These are phyloP conservation scores for Calameuta idolon DNA, from an alignment of 2,888 invertebrate genomes.

Conservation along the genomic window DNA sequence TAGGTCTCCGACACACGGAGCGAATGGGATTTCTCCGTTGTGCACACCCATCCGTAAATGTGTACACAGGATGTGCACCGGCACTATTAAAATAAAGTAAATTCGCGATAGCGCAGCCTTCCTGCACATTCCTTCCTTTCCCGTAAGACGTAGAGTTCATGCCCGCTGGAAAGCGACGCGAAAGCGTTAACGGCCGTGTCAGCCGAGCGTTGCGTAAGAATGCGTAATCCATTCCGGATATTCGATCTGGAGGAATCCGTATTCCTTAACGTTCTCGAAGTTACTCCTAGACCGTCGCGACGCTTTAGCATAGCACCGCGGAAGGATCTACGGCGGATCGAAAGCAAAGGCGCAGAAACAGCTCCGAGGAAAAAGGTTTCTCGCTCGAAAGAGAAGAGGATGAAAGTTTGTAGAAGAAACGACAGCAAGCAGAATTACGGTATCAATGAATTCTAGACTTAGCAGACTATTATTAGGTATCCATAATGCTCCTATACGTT, in stretches of 20 bases:
- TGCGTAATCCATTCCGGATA: slow-evolving; percentile 15
- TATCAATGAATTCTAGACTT: not conserved
- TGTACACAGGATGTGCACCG: not conserved
- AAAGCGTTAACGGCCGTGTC: slow-evolving; percentile 12
- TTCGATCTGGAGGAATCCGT: not conserved
- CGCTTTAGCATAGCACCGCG: not conserved
- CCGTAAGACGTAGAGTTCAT: not conserved
- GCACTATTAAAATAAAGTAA: slow-evolving; percentile 12
- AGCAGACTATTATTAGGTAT: not conserved
- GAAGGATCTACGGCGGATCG: not conserved
- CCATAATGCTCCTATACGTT: not conserved
- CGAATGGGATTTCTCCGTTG: not conserved
- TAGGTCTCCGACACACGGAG: slow-evolving; percentile 45
- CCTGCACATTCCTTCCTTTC: slow-evolving; percentile 3
- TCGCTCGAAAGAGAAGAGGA: not conserved
- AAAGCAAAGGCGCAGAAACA: not conserved
- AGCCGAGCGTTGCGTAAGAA: slow-evolving; percentile 16
- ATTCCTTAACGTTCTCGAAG: slow-evolving; percentile 1
- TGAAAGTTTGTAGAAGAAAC: not conserved
- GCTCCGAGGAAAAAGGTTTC: not conserved
- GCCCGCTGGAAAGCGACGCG: not conserved
- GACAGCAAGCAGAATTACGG: not conserved
- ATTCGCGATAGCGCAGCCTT: slow-evolving; percentile 17
- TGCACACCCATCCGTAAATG: not conserved
- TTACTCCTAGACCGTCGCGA: not conserved